Conservation (phyloP, 2,888 invertebrate genomes). For the Stenodera caucasica region DNA sequence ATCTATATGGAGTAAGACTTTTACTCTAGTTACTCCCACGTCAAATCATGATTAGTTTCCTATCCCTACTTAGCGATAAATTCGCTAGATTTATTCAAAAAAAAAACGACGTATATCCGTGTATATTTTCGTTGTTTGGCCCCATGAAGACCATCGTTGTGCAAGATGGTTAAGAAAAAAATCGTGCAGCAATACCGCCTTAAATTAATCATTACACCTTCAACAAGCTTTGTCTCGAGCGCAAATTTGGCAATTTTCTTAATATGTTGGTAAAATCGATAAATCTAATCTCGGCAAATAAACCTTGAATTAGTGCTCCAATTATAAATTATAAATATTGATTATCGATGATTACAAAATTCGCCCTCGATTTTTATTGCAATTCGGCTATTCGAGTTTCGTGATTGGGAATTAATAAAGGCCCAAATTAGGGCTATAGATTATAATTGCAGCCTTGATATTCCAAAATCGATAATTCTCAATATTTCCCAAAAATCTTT, state of each 20-base stretch:
- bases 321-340: neutral
- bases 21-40: constrained; percentile 51
- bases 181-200: neutral
- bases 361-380: neutral
- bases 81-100: neutral
- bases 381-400: no score
- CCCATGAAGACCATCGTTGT: neutral
- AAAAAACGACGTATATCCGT: neutral
- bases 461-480: no score
- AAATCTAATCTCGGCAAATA: no score
- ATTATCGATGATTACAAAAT: constrained; percentile 1
- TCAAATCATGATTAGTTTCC: constrained; percentile 26
- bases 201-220: neutral
- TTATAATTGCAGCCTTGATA: no score
- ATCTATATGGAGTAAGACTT: constrained; percentile 52
- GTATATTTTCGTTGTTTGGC: neutral
- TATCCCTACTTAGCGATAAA: constrained; percentile 17
- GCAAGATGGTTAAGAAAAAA: neutral
- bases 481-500: no score
- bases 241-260: neutral
- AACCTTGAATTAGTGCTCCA: neutral
- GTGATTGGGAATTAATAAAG: no score
- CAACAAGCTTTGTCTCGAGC: neutral
- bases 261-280: neutral
- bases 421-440: no score